These are phyloP conservation scores for Tuta absoluta DNA, from an alignment of 2,888 invertebrate species.

Conservation along the genomic window DNA sequence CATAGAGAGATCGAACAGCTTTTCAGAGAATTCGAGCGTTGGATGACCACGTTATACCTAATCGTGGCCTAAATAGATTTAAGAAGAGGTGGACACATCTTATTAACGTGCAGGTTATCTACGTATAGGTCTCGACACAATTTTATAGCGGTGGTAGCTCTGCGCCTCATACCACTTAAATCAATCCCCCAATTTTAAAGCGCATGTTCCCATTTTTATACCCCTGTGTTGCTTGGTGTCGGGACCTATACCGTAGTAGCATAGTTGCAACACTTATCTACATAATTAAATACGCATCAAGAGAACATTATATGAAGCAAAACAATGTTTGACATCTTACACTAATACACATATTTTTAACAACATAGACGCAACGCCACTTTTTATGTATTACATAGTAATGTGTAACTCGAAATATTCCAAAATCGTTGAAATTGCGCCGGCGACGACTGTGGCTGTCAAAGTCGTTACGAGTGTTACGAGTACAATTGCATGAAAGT, in stretches of 20 bases:
- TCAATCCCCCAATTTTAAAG: too few species aligned
- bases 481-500: too few species aligned
- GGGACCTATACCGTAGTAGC: too few species aligned
- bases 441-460: too few species aligned
- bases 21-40: slow-evolving; percentile 19
- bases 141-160: too few species aligned
- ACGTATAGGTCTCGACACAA: too few species aligned
- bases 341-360: slow-evolving; percentile 17
- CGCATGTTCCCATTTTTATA: too few species aligned
- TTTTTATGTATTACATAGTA: slow-evolving; percentile 11
- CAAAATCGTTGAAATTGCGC: neutral
- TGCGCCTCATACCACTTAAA: too few species aligned
- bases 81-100: neutral
- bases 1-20: slow-evolving; percentile 31
- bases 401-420: neutral
- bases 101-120: neutral
- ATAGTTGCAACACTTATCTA: neutral
- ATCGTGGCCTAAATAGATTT: neutral
- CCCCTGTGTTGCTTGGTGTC: too few species aligned
- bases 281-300: neutral
- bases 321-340: slow-evolving; percentile 26
- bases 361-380: slow-evolving; percentile 3
- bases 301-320: slow-evolving; percentile 14
- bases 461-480: too few species aligned
- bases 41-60: neutral